Percentiles rank a stretch among this genome's conserved stretches.
These are phyloP conservation scores for Tenualosa ilisha DNA, from an alignment of 2,797 vertebrate genomes.

Conservation along the genomic window DNA sequence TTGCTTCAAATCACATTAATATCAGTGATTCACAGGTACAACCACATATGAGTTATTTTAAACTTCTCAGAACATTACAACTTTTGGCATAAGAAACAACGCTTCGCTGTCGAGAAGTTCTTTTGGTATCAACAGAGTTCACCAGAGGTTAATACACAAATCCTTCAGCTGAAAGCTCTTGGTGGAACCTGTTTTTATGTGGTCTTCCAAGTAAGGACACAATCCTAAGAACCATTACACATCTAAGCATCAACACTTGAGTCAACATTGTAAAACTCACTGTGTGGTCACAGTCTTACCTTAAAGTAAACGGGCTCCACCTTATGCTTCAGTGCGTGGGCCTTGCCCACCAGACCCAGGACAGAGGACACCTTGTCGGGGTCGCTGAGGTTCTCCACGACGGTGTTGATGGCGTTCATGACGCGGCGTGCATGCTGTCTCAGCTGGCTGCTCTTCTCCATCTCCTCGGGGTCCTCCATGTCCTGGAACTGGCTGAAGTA, in stretches of 20 bases:
- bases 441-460: constrained; percentile 90
- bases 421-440: constrained; percentile 89
- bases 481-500: constrained; percentile 97
- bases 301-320: constrained; percentile 98
- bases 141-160: neutral
- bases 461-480: constrained; percentile 91
- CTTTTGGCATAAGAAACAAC: neutral
- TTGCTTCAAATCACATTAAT: neutral
- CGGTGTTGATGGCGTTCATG: constrained; percentile 93
- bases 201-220: neutral
- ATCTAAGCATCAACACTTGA: neutral
- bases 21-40: neutral
- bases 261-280: neutral
- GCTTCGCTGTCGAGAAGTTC: neutral
- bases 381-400: constrained; percentile 93
- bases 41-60: neutral
- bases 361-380: constrained; percentile 91
- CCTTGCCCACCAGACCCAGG: constrained; percentile 89
- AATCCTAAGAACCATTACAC: neutral
- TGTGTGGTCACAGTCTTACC: constrained; percentile 65
- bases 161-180: neutral
- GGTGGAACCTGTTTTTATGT: neutral
- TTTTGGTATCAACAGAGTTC: neutral
- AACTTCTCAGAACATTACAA: neutral
- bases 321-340: constrained; percentile 96